Base-by-base conservation (phyloP, 2,888 invertebrate species). In the Micoletzkya japonica region DNA sequence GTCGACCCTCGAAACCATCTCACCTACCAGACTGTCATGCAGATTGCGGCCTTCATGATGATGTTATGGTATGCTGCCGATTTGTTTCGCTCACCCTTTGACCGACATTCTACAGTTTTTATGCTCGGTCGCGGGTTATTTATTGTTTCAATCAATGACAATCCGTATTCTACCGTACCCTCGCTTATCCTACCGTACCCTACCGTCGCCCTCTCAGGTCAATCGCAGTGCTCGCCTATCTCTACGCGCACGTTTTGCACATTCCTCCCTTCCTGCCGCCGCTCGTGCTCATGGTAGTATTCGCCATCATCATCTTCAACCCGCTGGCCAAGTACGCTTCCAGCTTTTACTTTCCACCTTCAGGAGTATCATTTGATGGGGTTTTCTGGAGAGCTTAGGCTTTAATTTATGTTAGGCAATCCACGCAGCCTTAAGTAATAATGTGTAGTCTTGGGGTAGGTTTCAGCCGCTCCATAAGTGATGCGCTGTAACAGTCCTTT, bases 221-320 rank as follows among this genome's bases (percentile, higher is more conserved):
- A 20, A n/a, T 77, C 20, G 58, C 70, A 36, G 82, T 83, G 14
- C 68, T 97, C 44, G 91, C 91, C 80, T 94, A 93, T 86, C 88
- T 94, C 78, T 92, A 90, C 84, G 91, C 94, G 81, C 90, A 90
- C 14, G 91, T 91, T 81, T 87, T 97, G 54, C 91, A 92, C 84
- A 92, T 97, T 87, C 95, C 96, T 7, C 92, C 94, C 0, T 95
- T 93, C 85, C 91, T 93, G 20, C 94, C 94, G 87, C 98, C 98
- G 0, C 87, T 97, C 70, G 91, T 92, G 0, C 88, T 98, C 60
- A 87, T 89, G 67, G 88, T 91, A 20, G 91, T 96, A 90, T 88
- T 91, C 82, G 77, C 91, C 70, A 88, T 90, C 24, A 96, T 95
- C 86, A 88, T 98, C 28, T 87, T 95, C 76, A 98, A 98, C 87